Evolutionary conservation across 2,888 invertebrate genomes (phyloP), one percentile per base, ranked within the genome.

Genomic region (Microdon myrmicae): DNA sequence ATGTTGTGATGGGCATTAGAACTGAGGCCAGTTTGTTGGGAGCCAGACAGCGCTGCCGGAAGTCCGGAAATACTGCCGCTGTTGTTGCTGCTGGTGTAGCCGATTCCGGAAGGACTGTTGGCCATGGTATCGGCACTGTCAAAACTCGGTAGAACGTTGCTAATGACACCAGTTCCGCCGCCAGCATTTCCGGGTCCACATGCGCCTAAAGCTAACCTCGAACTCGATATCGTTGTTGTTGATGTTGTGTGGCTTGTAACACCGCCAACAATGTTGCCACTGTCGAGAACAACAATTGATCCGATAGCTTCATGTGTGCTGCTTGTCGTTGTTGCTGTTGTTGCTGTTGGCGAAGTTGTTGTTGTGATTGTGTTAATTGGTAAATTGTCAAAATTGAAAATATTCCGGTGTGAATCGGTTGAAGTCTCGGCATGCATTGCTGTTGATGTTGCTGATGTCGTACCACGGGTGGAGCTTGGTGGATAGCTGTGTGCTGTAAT

Each of bases 311-410:
- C 45, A 28, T 35, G 31, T 6, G 34, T n/a, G 4, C 5, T 17
- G 3, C 23, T 16, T 4, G 34, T 12, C 19, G 45, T 41, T 7
- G 26, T 4, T 6, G 32, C 17, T 1, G 49, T 4, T 4, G 4
- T 10, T 16, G 12, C 39, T 14, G 44, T 43, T 9, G 35, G 17
- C 3, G 10, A 8, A 3, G 34, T 26, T 14, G 44, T 43, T 9
- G 35, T 13, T 3, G 10, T 8, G 2, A 38, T 26, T 2, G 20
- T 45, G 39, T 29, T 39, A 2, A 45, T 22, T 3, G 39, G 38
- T 6, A 64, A 39, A 17, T 49, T 44, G 8, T 19, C 73, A 9
- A 76, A 76, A 14, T 59, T 74, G 10, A 76, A 73, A 34, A 73
- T 70, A 17, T 67, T 71, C 8, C 28, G 35, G 7, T 43, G 34